Evolutionary conservation across 37 sponge, comb jelly and placozoan genomes (phyloP), one percentile per base, ranked within the genome.

Genomic region (Spongilla lacustris): DNA sequence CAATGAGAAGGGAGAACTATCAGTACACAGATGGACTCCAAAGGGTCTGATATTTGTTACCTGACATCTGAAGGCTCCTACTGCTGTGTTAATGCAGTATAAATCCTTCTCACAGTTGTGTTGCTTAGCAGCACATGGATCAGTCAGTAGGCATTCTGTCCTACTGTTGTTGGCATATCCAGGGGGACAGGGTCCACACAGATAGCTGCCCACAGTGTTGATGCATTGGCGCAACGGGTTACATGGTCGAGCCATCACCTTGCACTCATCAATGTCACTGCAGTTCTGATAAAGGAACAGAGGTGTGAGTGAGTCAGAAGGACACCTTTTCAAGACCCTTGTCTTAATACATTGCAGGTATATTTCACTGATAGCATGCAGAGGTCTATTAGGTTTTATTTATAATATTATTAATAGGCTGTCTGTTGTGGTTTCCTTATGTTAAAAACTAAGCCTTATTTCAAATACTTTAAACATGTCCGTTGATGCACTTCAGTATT

Each of bases 121-220:
- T 8, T 46, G 35, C 0, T 88, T 89, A 76, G 90, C 89, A 17
- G 80, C 79, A 84, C 99, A 98, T 8, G 93, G 85, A 80, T 98
- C 71, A n/a, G 69, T 86, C 31, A 93, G 35, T 0, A 69, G 71
- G 78, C 99, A 98, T n/a, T 36, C 72, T 14, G 76, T 80, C n/a
- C 58, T 78, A 23, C 91, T 91, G 66, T 83, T 70, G 12, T 88
- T 89, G 23, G 80, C 72, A 41, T 96, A 91, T n/a, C 99, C 97
- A 25, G 78, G 68, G 21, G 26, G 50, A 75, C 99, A 98, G 9
- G 81, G 86, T 36, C 88, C 92, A 82, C 99, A 98, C 22, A 22
- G 76, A 76, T 80, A 96, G 30, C 83, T 71, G 1, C 94, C 94
- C 80, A 81, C 9, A 50, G 38, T 19, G 22, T 50, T 58, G 58